Evolutionary conservation across 2,888 invertebrate species (phyloP), one percentile per base, ranked within the genome.

Genomic region (Tribolium freemani): DNA sequence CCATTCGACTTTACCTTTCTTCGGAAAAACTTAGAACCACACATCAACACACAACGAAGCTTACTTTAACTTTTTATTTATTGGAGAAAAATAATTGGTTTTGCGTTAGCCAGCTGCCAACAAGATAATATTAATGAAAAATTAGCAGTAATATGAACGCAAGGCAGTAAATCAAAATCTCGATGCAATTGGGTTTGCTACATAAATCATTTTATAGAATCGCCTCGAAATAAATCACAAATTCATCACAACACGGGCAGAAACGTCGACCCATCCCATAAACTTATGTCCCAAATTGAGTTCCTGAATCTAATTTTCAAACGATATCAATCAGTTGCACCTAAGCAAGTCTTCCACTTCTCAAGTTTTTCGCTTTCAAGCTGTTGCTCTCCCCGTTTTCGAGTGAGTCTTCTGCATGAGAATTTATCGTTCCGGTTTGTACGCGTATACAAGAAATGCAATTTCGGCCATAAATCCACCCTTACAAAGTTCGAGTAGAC

Each of bases 261-360:
- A 54, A 54, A 0, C 54, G 6, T 6, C 57, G 38, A 44, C 26
- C 57, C 31, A 10, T 31, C 13, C 10, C 26, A 57, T 31, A 57
- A 57, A 57, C 26, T 57, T 44, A 20, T 44, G 45, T 45, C 20
- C 57, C 44, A 44, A 58, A 58, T 58, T 45, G 57, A 58, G 57
- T 58, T 58, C 57, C 45, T 20, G 16, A 44, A 58, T 58, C 57
- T 20, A 58, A 58, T 58, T 58, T 58, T 20, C 57, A 58, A 58
- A 58, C 57, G 57, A 58, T 58, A 58, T 58, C 57, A 58, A 58
- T 58, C 57, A 45, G 57, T 1, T 10, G 30, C 57, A 13, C 16
- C 38, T 16, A 44, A 54, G 26, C 21, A 30, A 56, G 5, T 44
- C 11, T 44, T 20, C n/a, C n/a, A n/a, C n/a, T n/a, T n/a, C n/a